phyloP scores from a whole-genome alignment of 1,140 invertebrate genomes.

The Calephelis virginiensis region DNA sequence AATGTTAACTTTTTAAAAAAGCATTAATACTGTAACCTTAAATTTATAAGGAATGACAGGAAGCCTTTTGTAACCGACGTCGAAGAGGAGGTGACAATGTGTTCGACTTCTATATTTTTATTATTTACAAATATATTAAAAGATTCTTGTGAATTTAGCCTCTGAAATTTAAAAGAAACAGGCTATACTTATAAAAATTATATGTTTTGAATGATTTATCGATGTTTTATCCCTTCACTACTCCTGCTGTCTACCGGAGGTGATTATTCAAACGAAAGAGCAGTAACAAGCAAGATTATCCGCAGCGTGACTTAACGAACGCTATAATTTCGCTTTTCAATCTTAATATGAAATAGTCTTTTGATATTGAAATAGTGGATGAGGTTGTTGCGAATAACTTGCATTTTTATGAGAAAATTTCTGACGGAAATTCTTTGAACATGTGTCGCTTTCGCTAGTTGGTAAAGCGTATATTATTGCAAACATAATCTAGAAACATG shows the following conservation, averaged over 20 bases:
- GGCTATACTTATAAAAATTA: no score
- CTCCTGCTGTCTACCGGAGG: conserved; percentile 1
- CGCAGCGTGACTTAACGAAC: conserved; percentile 14
- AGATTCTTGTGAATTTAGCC: no score
- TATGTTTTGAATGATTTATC: no score
- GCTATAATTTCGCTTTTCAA: conserved; percentile 12
- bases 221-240: neutral
- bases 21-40: no score
- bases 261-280: conserved; percentile 12
- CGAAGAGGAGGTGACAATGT: no score
- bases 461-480: neutral
- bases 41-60: no score
- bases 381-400: neutral
- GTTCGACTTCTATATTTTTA: no score
- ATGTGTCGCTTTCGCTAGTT: neutral
- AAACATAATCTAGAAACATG: no score
- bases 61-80: no score
- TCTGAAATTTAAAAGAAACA: no score
- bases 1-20: no score
- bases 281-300: conserved; percentile 15
- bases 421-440: conserved; percentile 2
- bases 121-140: no score
- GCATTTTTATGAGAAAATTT: conserved; percentile 8
- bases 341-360: conserved; percentile 18
- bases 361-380: conserved; percentile 12